Conservation (phyloP, 2,888 invertebrate species). For the Cantharis lateralis region DNA sequence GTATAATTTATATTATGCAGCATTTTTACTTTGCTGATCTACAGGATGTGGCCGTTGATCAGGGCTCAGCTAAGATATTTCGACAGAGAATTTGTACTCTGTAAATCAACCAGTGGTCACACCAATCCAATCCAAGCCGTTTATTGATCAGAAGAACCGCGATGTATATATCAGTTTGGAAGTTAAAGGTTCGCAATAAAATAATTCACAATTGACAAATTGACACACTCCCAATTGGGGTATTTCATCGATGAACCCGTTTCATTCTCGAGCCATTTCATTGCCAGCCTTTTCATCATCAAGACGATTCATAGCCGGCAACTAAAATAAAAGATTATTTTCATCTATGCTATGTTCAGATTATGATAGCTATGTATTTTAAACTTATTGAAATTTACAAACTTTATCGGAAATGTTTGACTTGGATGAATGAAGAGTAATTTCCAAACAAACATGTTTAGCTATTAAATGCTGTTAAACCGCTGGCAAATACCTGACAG, state of each 20-base stretch:
- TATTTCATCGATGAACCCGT: background rate
- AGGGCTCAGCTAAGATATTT: too few relatives aligned
- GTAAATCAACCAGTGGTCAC: too few relatives aligned
- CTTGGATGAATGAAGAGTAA: too few relatives aligned
- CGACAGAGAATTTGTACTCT: too few relatives aligned
- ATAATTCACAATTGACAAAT: background rate
- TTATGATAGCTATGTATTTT: too few relatives aligned
- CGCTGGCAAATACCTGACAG: too few relatives aligned
- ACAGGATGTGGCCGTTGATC: too few relatives aligned
- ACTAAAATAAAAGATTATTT: background rate
- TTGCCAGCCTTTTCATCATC: background rate
- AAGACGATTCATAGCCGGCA: background rate
- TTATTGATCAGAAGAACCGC: background rate
- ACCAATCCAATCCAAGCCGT: background rate
- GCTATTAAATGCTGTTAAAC: too few relatives aligned
- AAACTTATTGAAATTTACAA: too few relatives aligned
- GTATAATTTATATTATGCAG: background rate
- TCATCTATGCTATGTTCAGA: too few relatives aligned
- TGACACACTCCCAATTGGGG: background rate
- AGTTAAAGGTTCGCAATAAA: background rate
- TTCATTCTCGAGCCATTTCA: background rate
- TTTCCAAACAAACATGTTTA: too few relatives aligned
- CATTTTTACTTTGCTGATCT: background rate
- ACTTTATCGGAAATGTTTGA: too few relatives aligned
- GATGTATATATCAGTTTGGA: background rate